Evolutionary conservation across 2,797 vertebrate species (phyloP), one percentile per base, ranked within the genome.

Genomic region (Linurgus olivaceus): DNA sequence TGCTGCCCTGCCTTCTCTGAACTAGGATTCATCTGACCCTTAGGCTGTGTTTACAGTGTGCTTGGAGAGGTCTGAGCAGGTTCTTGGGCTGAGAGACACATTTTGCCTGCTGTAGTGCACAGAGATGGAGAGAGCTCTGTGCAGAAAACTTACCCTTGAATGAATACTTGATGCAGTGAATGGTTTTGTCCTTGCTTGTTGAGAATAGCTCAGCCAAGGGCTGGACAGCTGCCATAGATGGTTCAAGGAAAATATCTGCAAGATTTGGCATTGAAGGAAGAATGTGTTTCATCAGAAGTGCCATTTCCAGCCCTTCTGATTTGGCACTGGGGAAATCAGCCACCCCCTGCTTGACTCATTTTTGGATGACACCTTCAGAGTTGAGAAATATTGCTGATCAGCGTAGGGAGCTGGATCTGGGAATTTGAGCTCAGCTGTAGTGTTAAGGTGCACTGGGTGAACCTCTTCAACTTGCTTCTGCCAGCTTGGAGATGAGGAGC

Each of bases 341-440:
- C 95, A 75, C 92, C 93, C 91, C 76, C 89, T 90, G 42, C 68
- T 72, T 96, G 91, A 94, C 87, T 93, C 87, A 94, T 90, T 88
- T 96, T 96, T 96, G 92, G 92, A 96, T 96, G 72, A 96, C 74
- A 88, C 90, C 77, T 90, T 95, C 79, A 21, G 75, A 83, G 50
- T 96, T 96, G 96, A 91, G 95, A 96, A 97, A 96, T 91, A 45
- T 1, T 72, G 73, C 66, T 0, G 26, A 40, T 73, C 75, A 83
- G 65, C 0, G 0, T 19, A 51, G 81, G 70, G 87, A 51, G 25
- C 40, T 84, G 40, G 54, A 28, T 80, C 55, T 58, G 68, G 79
- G 14, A n/a, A 11, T 86, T 17, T 4, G 18, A 80, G 37, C 51
- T 83, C 15, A 52, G 58, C 76, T 95, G 23, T 54, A n/a, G 8